phyloP scores from a whole-genome alignment of 2,888 invertebrate genomes.

The Philopedon plagiatum region DNA sequence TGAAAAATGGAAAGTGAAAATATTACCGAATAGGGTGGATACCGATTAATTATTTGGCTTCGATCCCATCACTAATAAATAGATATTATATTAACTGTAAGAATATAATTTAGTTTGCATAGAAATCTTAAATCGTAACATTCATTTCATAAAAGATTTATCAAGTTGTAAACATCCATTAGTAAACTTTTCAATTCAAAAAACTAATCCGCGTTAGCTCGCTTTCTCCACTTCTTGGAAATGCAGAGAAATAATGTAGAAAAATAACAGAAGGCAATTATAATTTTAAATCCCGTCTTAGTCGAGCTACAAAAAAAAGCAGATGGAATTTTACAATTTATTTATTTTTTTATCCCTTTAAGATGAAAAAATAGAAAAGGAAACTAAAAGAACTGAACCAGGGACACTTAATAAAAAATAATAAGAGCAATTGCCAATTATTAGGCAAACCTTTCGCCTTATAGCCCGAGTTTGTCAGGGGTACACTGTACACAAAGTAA shows the following conservation, averaged over 20 bases:
- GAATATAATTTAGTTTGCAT: too few species aligned
- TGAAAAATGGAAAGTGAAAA: too few species aligned
- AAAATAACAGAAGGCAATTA: slow-evolving; percentile 11
- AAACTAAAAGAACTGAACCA: neutral
- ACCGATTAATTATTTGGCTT: too few species aligned
- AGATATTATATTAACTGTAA: too few species aligned
- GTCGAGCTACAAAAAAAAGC: neutral
- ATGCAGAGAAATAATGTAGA: neutral
- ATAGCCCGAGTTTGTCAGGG: too few species aligned
- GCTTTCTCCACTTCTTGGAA: slow-evolving; percentile 5
- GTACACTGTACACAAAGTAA: too few species aligned
- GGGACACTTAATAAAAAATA: too few species aligned
- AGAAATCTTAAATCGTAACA: neutral
- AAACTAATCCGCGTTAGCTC: slow-evolving; percentile 21
- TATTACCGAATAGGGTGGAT: too few species aligned
- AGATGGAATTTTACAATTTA: neutral
- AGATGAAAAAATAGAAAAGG: neutral
- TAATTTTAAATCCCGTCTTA: slow-evolving; percentile 2
- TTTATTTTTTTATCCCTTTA: neutral
- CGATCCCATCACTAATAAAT: too few species aligned
- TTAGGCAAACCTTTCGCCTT: too few species aligned
- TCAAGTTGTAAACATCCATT: slow-evolving; percentile 22
- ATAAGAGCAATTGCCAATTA: too few species aligned
- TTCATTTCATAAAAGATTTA: neutral
- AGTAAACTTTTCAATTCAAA: slow-evolving; percentile 1